Base-by-base conservation (phyloP, 2,888 invertebrate species). In the Andrena bucephala region DNA sequence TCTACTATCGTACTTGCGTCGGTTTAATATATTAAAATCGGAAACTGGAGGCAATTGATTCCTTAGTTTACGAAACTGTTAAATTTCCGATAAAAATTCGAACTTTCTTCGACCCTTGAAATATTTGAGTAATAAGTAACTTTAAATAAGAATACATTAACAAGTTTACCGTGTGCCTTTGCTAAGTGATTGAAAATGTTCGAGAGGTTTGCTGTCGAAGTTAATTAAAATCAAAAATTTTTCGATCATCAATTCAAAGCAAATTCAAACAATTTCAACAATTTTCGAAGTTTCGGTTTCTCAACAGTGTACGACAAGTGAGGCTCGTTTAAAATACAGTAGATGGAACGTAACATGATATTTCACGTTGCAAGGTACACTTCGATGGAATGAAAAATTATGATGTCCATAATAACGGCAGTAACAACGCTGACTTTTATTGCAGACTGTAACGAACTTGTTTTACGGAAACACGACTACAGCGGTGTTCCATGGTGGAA, bases 401-500 rank as follows among this genome's bases (percentile, higher is more conserved):
- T 13, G n/a, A 69, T 24, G 20, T 24, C n/a, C 50, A 69, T 24
- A 42, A 42, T 24, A 50, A 36, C 29, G 13, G 27, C 24, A 65
- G 24, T 59, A 42, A 36, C 50, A 52, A 20, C 6, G 42, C 16
- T 54, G n/a, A 16, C 8, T 29, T 73, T 75, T 33, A 70, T 50
- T 50, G 20, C 10, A 16, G 5, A 33, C 10, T 48, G 13, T 13
- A 65, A 31, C n/a, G 31, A 62, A 54, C n/a, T 63, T 52, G 29
- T 74, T 48, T 42, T 36, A 16, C 13, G 10, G 4, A n/a, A 52
- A 24, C 20, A 29, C 13, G 36, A 42, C 24, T n/a, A 20, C 27
- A 2, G 24, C 24, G 2, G 50, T 65, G 57, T 29, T 50, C 31
- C 29, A 13, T 16, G 8, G 29, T 59, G 24, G 13, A 24, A 20